Conservation (phyloP, 1,140 invertebrate species). For the Tetramorium alpestre region DNA sequence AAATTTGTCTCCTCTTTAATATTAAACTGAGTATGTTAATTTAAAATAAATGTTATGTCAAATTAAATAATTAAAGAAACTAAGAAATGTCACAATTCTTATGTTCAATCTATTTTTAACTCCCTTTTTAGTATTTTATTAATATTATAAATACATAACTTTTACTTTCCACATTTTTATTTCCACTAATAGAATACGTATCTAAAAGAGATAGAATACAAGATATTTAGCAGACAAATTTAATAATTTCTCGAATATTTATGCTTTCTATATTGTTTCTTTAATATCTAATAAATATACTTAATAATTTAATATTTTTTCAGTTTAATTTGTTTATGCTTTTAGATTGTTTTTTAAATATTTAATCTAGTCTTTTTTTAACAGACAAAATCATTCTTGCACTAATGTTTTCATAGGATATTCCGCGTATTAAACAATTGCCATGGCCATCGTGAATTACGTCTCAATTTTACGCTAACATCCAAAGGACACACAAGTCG, state of each 20-base stretch:
- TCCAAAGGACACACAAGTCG: slow-evolving; percentile 34
- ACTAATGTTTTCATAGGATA: neutral
- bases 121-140: neutral
- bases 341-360: neutral
- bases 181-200: neutral
- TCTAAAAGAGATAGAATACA: neutral
- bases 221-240: neutral
- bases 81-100: neutral
- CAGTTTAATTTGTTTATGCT: neutral
- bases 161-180: neutral
- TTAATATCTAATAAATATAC: neutral
- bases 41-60: too few relatives aligned
- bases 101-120: neutral
- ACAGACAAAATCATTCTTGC: neutral
- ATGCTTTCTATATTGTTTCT: neutral
- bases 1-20: neutral
- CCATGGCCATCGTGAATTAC: neutral
- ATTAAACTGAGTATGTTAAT: neutral
- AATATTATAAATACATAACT: neutral
- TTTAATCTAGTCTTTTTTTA: neutral
- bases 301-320: neutral
- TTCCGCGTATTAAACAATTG: slow-evolving; percentile 20
- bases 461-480: slow-evolving; percentile 29
- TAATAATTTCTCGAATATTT: neutral
- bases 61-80: neutral